phyloP scores from a whole-genome alignment of 2,113 vertebrate genomes.

The Scolopax mira region DNA sequence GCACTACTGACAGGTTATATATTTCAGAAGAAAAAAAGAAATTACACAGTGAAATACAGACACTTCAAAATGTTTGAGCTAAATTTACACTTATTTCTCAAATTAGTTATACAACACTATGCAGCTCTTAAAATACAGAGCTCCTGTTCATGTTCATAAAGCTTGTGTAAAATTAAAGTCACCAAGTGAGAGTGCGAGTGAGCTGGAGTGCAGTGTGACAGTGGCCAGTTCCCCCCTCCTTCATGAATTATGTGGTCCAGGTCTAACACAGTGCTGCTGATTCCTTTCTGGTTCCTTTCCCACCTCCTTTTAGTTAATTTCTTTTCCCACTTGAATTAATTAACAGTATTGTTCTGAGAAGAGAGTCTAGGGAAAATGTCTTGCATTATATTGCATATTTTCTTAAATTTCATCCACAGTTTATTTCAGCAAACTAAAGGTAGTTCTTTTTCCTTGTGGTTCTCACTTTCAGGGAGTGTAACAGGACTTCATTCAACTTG shows the following conservation, averaged over 20 bases:
- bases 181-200: neutral
- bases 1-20: neutral
- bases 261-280: neutral
- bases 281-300: neutral
- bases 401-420: neutral
- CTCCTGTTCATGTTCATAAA: fast-evolving
- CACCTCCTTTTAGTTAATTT: neutral
- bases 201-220: neutral
- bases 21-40: neutral
- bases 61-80: neutral
- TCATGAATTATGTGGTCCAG: neutral
- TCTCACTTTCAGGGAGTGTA: neutral
- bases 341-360: neutral
- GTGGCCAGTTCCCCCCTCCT: neutral
- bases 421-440: neutral
- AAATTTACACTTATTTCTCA: neutral
- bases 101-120: neutral
- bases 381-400: neutral
- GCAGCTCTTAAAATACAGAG: neutral
- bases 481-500: neutral
- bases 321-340: neutral
- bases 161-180: neutral
- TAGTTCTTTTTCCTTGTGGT: neutral
- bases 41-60: neutral
- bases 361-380: neutral